A percentile compares a stretch with the other conserved stretches of the same genome.
Evolutionary conservation across 2,113 vertebrate genomes (phyloP).

Genomic region (Aldabrachelys gigantea): DNA sequence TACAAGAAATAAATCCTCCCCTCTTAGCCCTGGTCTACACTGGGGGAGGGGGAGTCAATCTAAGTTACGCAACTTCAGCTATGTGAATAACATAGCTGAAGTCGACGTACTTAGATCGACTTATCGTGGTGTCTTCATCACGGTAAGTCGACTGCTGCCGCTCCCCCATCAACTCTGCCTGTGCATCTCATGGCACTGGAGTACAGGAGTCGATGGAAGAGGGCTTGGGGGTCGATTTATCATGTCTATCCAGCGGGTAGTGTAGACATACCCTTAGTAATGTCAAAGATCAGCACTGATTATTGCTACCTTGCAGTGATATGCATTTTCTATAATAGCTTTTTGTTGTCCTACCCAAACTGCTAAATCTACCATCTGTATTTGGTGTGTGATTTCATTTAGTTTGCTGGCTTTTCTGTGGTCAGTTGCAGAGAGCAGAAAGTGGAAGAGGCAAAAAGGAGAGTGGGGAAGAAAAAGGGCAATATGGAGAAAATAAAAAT

Average conservation of each 20-base stretch:
- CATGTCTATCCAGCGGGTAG: too few relatives aligned
- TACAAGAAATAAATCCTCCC: neutral
- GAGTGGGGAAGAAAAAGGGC: conserved; percentile 52
- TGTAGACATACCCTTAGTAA: neutral
- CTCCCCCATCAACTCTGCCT: too few relatives aligned
- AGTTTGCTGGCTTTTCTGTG: neutral
- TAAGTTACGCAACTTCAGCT: too few relatives aligned
- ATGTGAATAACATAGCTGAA: too few relatives aligned
- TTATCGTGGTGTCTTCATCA: too few relatives aligned
- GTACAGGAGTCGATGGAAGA: too few relatives aligned
- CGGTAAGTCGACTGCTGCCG: too few relatives aligned
- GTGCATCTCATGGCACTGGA: too few relatives aligned
- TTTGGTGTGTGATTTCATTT: neutral
- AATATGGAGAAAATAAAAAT: conserved; percentile 40
- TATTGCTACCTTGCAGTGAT: neutral
- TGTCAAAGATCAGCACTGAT: neutral
- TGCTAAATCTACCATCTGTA: neutral
- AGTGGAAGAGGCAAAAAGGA: conserved; percentile 13
- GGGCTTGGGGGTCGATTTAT: too few relatives aligned
- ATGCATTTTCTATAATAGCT: neutral
- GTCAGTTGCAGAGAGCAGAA: neutral
- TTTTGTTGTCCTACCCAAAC: neutral
- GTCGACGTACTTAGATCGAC: too few relatives aligned
- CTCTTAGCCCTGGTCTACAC: neutral
- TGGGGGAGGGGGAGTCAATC: too few relatives aligned